These are phyloP conservation scores for Cavia porcellus DNA, from an alignment of 2,113 vertebrate genomes.

Conservation along the genomic window DNA sequence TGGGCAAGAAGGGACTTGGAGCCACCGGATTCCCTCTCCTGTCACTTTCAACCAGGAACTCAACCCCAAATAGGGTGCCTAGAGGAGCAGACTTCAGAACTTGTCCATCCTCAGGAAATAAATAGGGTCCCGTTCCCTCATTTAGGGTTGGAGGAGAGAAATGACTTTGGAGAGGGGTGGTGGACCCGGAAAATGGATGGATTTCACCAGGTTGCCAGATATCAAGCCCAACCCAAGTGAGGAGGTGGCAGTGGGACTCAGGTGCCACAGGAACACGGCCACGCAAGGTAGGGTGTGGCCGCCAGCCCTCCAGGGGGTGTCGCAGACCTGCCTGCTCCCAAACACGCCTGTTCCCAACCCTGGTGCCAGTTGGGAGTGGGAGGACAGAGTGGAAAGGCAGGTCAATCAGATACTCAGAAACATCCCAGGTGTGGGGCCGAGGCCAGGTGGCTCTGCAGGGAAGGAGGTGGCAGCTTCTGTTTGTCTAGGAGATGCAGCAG, in stretches of 20 bases:
- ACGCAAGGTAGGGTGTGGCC: slow-evolving; percentile 38
- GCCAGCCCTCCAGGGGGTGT: slow-evolving; percentile 57
- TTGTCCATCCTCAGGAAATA: slow-evolving; percentile 50
- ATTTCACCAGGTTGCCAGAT: neutral
- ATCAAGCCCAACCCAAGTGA: slow-evolving; percentile 1
- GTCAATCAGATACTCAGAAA: slow-evolving; percentile 80
- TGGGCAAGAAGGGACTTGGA: neutral
- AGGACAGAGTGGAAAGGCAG: slow-evolving; percentile 80
- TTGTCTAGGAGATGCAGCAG: slow-evolving; percentile 63
- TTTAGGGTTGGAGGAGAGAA: neutral
- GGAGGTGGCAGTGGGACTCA: slow-evolving; percentile 1
- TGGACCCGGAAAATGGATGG: neutral
- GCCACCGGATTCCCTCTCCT: slow-evolving; percentile 52
- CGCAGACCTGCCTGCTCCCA: slow-evolving; percentile 55
- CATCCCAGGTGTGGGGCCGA: slow-evolving; percentile 77
- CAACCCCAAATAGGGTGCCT: neutral
- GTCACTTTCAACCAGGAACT: neutral
- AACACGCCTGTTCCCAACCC: neutral
- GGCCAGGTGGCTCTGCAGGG: slow-evolving; percentile 76
- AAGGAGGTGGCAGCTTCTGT: slow-evolving; percentile 76
- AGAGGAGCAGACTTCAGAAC: neutral
- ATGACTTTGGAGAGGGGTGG: neutral
- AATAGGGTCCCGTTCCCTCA: neutral
- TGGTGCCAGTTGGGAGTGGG: slow-evolving; percentile 72
- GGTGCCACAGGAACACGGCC: slow-evolving; percentile 7